A percentile compares a stretch with the other conserved stretches of the same genome.
phyloP scores from a whole-genome alignment of 1,140 invertebrate genomes.

The Heliothis subflexa region DNA sequence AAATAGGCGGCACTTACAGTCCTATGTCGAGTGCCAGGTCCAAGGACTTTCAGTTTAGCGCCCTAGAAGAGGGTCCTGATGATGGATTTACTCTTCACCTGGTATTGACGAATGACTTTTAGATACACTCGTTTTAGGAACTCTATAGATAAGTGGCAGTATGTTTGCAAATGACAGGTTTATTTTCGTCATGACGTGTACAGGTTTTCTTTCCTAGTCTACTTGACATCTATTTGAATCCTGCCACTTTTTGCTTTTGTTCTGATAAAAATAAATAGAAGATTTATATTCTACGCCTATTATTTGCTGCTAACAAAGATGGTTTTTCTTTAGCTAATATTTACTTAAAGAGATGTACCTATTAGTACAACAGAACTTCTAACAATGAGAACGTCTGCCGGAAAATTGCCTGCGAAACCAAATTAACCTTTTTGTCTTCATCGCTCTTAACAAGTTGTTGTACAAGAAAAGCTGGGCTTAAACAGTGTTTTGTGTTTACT shows the following conservation, averaged over 20 bases:
- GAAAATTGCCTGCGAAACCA: not conserved
- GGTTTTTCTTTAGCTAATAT: not conserved
- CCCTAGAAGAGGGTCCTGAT: constrained; percentile 19
- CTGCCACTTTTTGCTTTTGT: too few relatives aligned
- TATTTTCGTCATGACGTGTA: not conserved
- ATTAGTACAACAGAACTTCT: not conserved
- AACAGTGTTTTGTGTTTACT: not conserved
- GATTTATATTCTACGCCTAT: not conserved
- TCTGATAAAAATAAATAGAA: not conserved
- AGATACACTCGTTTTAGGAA: not conserved
- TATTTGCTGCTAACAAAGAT: not conserved
- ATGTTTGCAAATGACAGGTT: not conserved
- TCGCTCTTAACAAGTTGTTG: constrained; percentile 9
- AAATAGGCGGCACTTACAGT: not conserved
- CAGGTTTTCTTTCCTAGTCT: not conserved
- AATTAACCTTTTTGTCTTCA: not conserved
- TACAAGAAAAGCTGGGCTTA: not conserved
- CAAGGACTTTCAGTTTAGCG: not conserved
- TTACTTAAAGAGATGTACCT: not conserved
- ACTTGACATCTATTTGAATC: not conserved
- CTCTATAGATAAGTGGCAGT: not conserved
- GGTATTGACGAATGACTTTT: constrained; percentile 6
- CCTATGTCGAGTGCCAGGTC: not conserved
- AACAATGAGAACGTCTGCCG: not conserved
- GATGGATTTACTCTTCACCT: constrained; percentile 9